phyloP scores from a whole-genome alignment of 1,140 invertebrate species.

The Drosophila kurseongensis region DNA sequence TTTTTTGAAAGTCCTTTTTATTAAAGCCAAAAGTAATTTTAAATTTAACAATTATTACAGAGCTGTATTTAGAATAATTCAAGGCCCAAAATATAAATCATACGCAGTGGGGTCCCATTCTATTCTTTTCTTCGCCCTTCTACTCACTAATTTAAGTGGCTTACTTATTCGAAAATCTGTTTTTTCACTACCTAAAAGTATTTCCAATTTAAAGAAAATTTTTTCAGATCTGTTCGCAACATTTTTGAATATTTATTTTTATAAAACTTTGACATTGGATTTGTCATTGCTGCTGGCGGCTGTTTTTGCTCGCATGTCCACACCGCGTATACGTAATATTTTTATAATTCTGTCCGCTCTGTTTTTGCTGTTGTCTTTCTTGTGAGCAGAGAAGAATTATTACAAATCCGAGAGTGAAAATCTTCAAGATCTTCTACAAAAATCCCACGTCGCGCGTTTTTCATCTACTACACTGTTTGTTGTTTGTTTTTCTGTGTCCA shows the following conservation, averaged over 20 bases:
- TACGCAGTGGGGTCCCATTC: background rate
- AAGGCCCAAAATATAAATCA: too few relatives aligned
- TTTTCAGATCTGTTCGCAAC: constrained; percentile 33
- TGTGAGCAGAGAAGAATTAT: constrained; percentile 16
- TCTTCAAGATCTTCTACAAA: constrained; percentile 13
- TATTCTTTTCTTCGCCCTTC: background rate
- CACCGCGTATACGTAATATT: constrained; percentile 77
- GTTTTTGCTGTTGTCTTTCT: constrained; percentile 6
- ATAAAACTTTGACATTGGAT: constrained; percentile 84
- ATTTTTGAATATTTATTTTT: constrained; percentile 80
- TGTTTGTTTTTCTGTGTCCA: constrained; percentile 63
- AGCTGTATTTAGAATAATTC: too few relatives aligned
- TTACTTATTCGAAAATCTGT: background rate
- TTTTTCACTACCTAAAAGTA: constrained; percentile 8
- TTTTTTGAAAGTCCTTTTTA: too few relatives aligned
- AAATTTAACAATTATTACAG: too few relatives aligned
- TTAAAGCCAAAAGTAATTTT: too few relatives aligned
- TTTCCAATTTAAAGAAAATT: constrained; percentile 27
- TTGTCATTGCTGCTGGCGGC: constrained; percentile 77
- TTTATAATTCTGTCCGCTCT: constrained; percentile 43
- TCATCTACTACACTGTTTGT: constrained; percentile 19
- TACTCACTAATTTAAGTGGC: background rate
- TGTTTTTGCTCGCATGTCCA: constrained; percentile 48
- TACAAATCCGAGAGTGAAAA: constrained; percentile 33
- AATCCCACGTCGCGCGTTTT: constrained; percentile 15